A percentile compares a stretch with the other conserved stretches of the same genome.
Evolutionary conservation across 2,888 invertebrate species (phyloP).

Genomic region (Dioctria rufipes): DNA sequence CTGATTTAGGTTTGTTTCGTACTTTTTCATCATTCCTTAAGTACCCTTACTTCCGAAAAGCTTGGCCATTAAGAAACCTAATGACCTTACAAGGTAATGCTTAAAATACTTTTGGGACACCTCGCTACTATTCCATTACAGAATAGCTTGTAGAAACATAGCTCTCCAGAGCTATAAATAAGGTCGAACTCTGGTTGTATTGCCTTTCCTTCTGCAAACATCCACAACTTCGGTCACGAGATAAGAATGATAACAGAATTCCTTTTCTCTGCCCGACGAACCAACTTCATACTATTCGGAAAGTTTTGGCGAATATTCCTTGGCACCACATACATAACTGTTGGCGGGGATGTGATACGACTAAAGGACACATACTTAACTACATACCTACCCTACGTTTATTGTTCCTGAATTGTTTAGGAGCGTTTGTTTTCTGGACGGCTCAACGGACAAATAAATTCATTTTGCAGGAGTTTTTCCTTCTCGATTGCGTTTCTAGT

Average conservation of each 20-base stretch:
- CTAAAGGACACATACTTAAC: too few relatives aligned
- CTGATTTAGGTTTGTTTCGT: conserved; percentile 37
- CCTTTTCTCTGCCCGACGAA: background rate
- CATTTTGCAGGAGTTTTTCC: conserved; percentile 2
- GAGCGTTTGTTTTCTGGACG: background rate
- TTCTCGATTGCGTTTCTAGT: background rate
- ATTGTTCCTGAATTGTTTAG: background rate
- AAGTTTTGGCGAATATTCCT: background rate
- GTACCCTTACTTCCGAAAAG: conserved; percentile 43
- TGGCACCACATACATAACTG: background rate
- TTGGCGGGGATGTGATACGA: too few relatives aligned
- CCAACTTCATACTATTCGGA: background rate
- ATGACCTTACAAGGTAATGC: conserved; percentile 32
- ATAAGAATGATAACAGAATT: conserved; percentile 39
- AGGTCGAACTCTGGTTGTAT: background rate
- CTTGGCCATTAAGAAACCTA: conserved; percentile 39
- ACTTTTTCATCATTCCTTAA: conserved; percentile 45
- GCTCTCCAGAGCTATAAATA: conserved; percentile 16
- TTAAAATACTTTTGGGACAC: conserved; percentile 30
- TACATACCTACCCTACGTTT: too few relatives aligned
- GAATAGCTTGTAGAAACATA: conserved; percentile 11
- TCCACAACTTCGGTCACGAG: background rate
- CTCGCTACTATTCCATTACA: conserved; percentile 30
- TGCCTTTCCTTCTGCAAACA: conserved; percentile 15
- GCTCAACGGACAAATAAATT: conserved; percentile 28